Evolutionary conservation across 1,140 invertebrate genomes (phyloP).

Genomic region (Zaprionus camerounensis): DNA sequence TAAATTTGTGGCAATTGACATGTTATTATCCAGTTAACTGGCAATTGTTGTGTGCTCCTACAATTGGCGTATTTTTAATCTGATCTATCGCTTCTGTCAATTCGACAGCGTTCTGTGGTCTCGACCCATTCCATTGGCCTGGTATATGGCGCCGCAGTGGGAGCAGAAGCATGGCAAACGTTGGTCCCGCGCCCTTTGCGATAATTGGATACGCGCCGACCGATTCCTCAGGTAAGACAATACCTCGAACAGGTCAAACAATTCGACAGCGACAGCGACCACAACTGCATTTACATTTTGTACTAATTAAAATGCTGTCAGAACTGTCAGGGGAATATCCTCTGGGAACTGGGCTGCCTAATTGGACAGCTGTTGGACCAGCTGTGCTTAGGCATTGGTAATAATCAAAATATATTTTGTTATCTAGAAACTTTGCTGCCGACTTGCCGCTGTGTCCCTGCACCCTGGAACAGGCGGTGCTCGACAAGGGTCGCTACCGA

Average conservation of each 20-base stretch:
- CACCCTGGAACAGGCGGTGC: slow-evolving; percentile 93
- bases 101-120: slow-evolving; percentile 92
- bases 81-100: slow-evolving; percentile 32
- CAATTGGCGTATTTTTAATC: slow-evolving; percentile 38
- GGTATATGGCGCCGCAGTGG: slow-evolving; percentile 97
- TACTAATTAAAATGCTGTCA: slow-evolving; percentile 67
- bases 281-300: slow-evolving; percentile 54
- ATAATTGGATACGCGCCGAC: slow-evolving; percentile 95
- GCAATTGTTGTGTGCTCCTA: background rate
- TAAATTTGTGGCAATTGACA: background rate
- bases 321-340: slow-evolving; percentile 19
- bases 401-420: slow-evolving; percentile 53
- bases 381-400: background rate
- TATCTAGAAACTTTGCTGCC: slow-evolving; percentile 92
- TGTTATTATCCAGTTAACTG: background rate
- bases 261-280: background rate
- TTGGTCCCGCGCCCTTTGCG: slow-evolving; percentile 93
- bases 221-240: slow-evolving; percentile 87
- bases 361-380: slow-evolving; percentile 44
- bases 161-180: slow-evolving; percentile 89
- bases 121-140: slow-evolving; percentile 94
- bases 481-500: slow-evolving; percentile 96
- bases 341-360: slow-evolving; percentile 9
- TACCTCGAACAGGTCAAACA: background rate
- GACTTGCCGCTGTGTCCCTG: slow-evolving; percentile 96